Percentiles rank a stretch among this genome's conserved stretches.
These are phyloP conservation scores for Deilephila elpenor DNA, from an alignment of 2,888 invertebrate species.

Conservation along the genomic window DNA sequence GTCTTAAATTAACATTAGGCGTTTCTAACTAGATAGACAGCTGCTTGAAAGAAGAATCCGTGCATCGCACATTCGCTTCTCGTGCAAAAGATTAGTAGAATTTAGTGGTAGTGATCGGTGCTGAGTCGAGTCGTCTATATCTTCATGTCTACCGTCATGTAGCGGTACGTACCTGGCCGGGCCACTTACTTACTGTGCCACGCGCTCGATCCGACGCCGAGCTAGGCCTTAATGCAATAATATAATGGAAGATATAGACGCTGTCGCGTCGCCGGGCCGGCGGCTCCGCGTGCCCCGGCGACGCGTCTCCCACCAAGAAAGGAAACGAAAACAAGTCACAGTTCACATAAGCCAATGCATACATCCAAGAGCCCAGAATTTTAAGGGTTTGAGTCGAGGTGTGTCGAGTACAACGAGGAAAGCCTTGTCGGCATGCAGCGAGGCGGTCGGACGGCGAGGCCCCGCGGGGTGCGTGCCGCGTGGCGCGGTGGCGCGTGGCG, in stretches of 20 bases:
- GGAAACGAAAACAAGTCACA: slow-evolving; percentile 85
- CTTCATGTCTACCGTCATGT: slow-evolving; percentile 57
- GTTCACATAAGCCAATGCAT: slow-evolving; percentile 85
- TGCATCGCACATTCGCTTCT: slow-evolving; percentile 84
- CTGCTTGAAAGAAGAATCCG: slow-evolving; percentile 83
- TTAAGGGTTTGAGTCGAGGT: slow-evolving; percentile 84
- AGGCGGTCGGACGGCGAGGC: slow-evolving; percentile 70
- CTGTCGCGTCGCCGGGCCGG: slow-evolving; percentile 72
- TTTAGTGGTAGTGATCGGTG: slow-evolving; percentile 80
- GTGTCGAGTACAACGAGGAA: slow-evolving; percentile 81
- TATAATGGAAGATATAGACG: slow-evolving; percentile 76
- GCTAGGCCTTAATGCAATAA: slow-evolving; percentile 21
- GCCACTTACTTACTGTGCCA: slow-evolving; percentile 19
- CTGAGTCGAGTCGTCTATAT: slow-evolving; percentile 80
- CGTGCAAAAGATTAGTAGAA: slow-evolving; percentile 80
- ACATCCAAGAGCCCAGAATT: slow-evolving; percentile 85
- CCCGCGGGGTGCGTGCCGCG: slow-evolving; percentile 53
- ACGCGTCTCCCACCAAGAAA: slow-evolving; percentile 79
- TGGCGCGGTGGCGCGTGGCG: slow-evolving; percentile 64
- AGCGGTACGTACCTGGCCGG: slow-evolving; percentile 26
- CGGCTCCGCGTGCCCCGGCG: slow-evolving; percentile 58
- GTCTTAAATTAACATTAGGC: slow-evolving; percentile 81
- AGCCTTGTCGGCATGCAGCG: slow-evolving; percentile 82
- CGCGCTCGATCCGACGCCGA: background rate
- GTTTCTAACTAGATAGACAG: slow-evolving; percentile 83